Evolutionary conservation across 1,140 invertebrate genomes (phyloP).

Genomic region (Pseudomyrmex cubaensis): DNA sequence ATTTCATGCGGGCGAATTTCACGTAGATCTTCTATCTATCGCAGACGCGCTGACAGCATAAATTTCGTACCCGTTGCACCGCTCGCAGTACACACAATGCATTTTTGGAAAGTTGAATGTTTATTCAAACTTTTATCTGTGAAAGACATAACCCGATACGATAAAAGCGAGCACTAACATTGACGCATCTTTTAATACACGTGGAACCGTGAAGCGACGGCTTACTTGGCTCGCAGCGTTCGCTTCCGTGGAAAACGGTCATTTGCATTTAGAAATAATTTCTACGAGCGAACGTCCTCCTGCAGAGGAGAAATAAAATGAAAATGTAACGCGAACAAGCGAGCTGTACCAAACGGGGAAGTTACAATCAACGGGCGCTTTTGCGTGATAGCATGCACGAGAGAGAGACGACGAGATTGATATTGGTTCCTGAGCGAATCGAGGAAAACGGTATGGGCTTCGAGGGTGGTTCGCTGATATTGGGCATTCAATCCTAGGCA

Average conservation of each 20-base stretch:
- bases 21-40: background rate
- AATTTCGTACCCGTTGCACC: background rate
- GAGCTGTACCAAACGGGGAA: constrained; percentile 55
- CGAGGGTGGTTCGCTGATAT: constrained; percentile 83
- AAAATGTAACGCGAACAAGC: constrained; percentile 64
- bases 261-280: constrained; percentile 63
- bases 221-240: constrained; percentile 44
- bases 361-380: constrained; percentile 65
- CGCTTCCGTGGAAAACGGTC: constrained; percentile 36
- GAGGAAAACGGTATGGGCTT: constrained; percentile 75
- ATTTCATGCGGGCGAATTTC: constrained; percentile 25
- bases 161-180: constrained; percentile 48
- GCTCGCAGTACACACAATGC: background rate
- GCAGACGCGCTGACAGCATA: background rate
- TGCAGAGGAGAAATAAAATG: constrained; percentile 52
- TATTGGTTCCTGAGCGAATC: constrained; percentile 82
- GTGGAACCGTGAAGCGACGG: constrained; percentile 31
- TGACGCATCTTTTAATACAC: constrained; percentile 51
- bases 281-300: constrained; percentile 51
- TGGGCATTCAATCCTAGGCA: constrained; percentile 83
- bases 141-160: constrained; percentile 39
- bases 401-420: constrained; percentile 74
- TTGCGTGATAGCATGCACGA: constrained; percentile 71
- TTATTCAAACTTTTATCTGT: constrained; percentile 2
- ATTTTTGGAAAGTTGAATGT: constrained; percentile 34